Evolutionary conservation across 2,888 invertebrate genomes (phyloP), one percentile per base, ranked within the genome.

Genomic region (Augochlorella aurata): DNA sequence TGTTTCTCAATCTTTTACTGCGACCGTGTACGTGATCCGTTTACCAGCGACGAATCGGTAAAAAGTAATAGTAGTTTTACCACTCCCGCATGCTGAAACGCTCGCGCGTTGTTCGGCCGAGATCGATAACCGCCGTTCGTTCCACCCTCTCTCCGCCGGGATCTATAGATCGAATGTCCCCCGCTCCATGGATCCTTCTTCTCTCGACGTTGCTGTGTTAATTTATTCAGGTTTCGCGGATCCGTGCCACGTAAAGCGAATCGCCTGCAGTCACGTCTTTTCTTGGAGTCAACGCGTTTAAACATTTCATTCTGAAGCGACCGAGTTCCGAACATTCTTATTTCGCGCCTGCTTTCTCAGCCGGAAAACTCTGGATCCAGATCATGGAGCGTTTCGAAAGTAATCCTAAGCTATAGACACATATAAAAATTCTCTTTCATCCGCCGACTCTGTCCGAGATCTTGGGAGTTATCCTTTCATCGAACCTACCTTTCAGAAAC

Each of bases 1-100:
- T 76, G 72, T 76, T 78, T 75, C 79, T 72, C 74, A 54, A 79
- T 82, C 82, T 79, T 74, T 75, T 74, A 79, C 74, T 70, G 61
- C 70, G 72, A 70, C 73, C 67, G 16, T 18, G 79, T 72, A 79
- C 75, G 82, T 79, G 82, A 82, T 75, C 74, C 61, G 82, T 67
- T 76, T 80, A 80, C 73, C 66, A 1, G 21, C 70, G 12, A 45
- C 29, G 74, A 67, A 74, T 70, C 52, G 80, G 61, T 73, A 70
- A 74, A 77, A 66, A 74, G 80, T 76, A 73, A 82, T 80, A 72
- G 80, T 69, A 50, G 45, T 70, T 80, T 82, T 80, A 80, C 72
- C 76, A 73, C 45, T 16, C 45, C 7, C 49, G 47, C 80, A 66
- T 80, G 68, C 72, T 12, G 52, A 29, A 18, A 63, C 65, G 49